These are phyloP conservation scores for Protobothrops flavoviridis DNA, from an alignment of 2,113 vertebrate genomes.

Conservation along the genomic window DNA sequence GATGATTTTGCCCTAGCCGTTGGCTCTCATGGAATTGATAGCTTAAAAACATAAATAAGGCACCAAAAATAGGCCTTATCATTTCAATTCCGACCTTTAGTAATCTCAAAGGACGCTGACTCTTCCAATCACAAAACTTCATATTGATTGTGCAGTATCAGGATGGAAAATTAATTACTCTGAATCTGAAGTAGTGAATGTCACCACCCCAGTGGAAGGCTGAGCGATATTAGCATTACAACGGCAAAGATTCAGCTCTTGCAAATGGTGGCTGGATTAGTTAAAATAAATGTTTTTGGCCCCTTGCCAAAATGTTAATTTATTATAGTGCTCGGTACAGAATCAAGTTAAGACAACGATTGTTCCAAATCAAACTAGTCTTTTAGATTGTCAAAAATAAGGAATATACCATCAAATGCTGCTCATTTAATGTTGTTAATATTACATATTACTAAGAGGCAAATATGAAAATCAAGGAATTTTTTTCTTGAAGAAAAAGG, in stretches of 20 bases:
- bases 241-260: neutral
- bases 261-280: neutral
- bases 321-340: neutral
- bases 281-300: neutral
- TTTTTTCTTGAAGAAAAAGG: neutral
- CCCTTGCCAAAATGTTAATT: neutral
- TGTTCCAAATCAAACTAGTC: neutral
- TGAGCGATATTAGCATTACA: neutral
- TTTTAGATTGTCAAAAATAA: neutral
- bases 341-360: neutral
- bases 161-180: neutral
- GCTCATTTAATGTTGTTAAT: neutral
- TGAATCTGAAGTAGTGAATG: neutral
- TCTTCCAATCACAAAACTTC: neutral
- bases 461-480: neutral
- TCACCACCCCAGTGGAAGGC: neutral
- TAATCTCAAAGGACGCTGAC: neutral
- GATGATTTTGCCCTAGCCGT: neutral
- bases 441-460: neutral
- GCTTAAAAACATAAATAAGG: neutral
- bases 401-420: neutral
- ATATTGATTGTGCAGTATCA: neutral
- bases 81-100: neutral
- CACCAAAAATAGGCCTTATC: neutral
- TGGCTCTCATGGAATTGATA: neutral